phyloP scores from a whole-genome alignment of 2,888 invertebrate species.

The Eupithecia subfuscata region DNA sequence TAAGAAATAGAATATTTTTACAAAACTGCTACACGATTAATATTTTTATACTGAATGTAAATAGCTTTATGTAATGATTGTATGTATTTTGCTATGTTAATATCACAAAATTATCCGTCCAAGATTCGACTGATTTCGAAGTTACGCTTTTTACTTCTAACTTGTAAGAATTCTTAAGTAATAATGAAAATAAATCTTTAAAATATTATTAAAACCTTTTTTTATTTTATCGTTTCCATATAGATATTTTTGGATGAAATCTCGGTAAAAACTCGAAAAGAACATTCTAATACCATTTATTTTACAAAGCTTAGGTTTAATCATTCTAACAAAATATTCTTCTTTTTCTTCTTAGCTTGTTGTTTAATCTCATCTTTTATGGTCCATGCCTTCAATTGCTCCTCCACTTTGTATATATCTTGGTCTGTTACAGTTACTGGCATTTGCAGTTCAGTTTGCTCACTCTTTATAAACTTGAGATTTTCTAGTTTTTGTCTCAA shows the following conservation, averaged over 20 bases:
- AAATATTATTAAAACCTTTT: slow-evolving; percentile 38
- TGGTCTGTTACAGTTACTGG: slow-evolving; percentile 86
- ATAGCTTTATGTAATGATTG: slow-evolving; percentile 50
- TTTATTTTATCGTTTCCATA: background rate
- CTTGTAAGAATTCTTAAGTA: slow-evolving; percentile 51
- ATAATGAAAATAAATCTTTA: slow-evolving; percentile 59
- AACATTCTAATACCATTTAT: slow-evolving; percentile 12
- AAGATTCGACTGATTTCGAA: slow-evolving; percentile 74
- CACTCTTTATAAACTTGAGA: slow-evolving; percentile 88
- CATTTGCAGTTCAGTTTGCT: slow-evolving; percentile 87
- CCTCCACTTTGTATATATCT: slow-evolving; percentile 85
- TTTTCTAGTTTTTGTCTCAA: slow-evolving; percentile 88
- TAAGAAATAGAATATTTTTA: background rate
- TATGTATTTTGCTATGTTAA: slow-evolving; percentile 39
- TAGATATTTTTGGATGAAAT: background rate
- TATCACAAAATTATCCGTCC: slow-evolving; percentile 71
- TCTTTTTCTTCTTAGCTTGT: slow-evolving; percentile 71
- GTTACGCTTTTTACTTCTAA: slow-evolving; percentile 62
- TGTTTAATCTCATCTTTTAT: slow-evolving; percentile 70
- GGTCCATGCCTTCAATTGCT: slow-evolving; percentile 81
- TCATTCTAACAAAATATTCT: slow-evolving; percentile 53
- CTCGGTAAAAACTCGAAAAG: background rate
- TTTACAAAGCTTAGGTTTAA: slow-evolving; percentile 18
- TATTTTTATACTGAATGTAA: slow-evolving; percentile 25
- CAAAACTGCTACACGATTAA: background rate